Evolutionary conservation across 2,888 invertebrate genomes (phyloP), one percentile per base, ranked within the genome.

Genomic region (Philereme vetulata): DNA sequence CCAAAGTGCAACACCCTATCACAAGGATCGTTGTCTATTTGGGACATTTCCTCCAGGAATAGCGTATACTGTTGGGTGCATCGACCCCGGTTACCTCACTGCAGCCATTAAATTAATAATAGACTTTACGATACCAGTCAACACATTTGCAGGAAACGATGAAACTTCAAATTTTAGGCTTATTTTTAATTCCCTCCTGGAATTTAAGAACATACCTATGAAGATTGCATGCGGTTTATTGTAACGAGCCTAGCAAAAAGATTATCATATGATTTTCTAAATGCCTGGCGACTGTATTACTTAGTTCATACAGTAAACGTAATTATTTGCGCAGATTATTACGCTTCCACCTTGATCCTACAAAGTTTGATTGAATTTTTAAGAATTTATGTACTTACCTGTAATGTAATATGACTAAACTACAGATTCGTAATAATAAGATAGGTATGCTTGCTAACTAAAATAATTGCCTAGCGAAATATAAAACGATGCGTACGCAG

Each of bases 61-160:
- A 72, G 67, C 62, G 67, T 68, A 40, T 67, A 74, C 65, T 72
- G 75, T 5, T 42, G 44, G 5, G 88, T 72, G 67, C 86, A 74
- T 75, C 73, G 86, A 85, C 80, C 88, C 66, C 72, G 56, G 70
- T 74, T 78, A 80, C 81, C 68, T 75, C 77, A 78, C 76, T 66
- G 67, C 60, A 69, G 75, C 81, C 80, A 81, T 84, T 67, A 82
- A 81, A 77, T 78, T 82, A 85, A 81, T 81, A 79, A 84, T 84
- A 88, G 86, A 79, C 71, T 62, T 62, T 58, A 69, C 66, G 53
- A 65, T 54, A 56, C 58, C 56, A 62, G 49, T 62, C 50, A 34
- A 35, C 56, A 51, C 60, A 44, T 51, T 56, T 6, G 33, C 40
- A 35, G 52, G 45, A 32, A 58, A 55, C 42, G 49, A 52, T 56